phyloP scores from a whole-genome alignment of 2,113 vertebrate genomes.

The Corythornis madagascariensis region DNA sequence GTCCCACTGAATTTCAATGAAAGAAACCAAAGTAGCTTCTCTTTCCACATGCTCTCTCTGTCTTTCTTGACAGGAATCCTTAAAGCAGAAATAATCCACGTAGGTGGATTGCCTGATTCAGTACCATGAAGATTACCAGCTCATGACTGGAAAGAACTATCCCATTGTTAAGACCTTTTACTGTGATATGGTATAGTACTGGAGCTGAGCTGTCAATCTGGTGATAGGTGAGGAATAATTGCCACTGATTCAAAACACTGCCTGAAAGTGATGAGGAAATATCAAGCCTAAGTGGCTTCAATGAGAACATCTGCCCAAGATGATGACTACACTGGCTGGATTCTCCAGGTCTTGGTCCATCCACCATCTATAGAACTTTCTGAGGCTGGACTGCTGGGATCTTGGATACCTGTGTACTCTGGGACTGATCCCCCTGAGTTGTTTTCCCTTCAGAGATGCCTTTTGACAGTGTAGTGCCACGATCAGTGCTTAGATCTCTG shows the following conservation, averaged over 20 bases:
- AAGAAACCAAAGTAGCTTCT: background rate
- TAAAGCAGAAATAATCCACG: background rate
- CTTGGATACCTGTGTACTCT: fast-evolving
- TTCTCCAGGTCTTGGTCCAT: background rate
- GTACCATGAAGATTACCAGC: background rate
- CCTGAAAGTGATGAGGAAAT: background rate
- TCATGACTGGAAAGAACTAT: background rate
- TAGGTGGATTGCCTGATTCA: background rate
- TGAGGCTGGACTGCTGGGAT: too few species aligned
- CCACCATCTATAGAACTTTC: background rate
- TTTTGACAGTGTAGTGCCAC: background rate
- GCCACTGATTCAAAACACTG: background rate
- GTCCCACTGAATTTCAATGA: background rate
- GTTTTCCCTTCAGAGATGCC: background rate
- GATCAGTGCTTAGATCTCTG: background rate
- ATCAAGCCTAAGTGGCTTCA: background rate
- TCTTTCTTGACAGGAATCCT: background rate
- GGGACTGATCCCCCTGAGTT: fast-evolving
- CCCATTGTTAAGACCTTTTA: background rate
- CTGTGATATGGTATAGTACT: background rate
- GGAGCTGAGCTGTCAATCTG: background rate
- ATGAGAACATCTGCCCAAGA: background rate
- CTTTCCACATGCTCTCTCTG: fast-evolving
- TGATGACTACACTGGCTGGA: background rate
- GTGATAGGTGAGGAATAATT: background rate